Evolutionary conservation across 2,888 invertebrate genomes (phyloP), one percentile per base, ranked within the genome.

Genomic region (Dynastes maya): DNA sequence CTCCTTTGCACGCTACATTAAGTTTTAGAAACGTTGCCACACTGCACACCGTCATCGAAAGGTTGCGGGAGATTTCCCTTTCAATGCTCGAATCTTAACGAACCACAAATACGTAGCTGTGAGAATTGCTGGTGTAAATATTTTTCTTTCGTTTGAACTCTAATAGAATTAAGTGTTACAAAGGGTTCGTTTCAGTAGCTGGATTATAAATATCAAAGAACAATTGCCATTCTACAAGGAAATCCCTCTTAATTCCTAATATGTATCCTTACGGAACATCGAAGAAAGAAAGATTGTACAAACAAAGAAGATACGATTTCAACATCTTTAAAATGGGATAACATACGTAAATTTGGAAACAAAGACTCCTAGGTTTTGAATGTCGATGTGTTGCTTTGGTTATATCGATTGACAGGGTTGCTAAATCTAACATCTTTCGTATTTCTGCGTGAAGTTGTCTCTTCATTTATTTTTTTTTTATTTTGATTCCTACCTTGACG

Each of bases 1-100:
- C 51, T 51, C 53, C 68, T 11, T 16, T 55, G 53, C 29, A 70
- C 72, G 72, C 72, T 58, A 58, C 72, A 58, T 72, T 72, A 27
- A 58, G 37, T 72, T 72, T 72, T 22, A 40, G 40, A 72, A 72
- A 72, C 58, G 22, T 58, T 72, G 55, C 72, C 55, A 51, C 55
- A 40, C 13, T 32, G 58, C 55, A 58, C 58, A 61, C 11, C 32
- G 40, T 27, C 40, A 72, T 40, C 58, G 72, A 58, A 72, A 72
- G 72, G 37, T 53, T 37, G 58, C n/a, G 58, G 16, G 58, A 72
- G 40, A 61, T 53, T 53, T 70, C 40, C 29, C 51, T 55, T 72
- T 40, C 40, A 37, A 6, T 29, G 5, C 13, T 53, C n/a, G 32
- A 58, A 72, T 72, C 37, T 27, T 37, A 40, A 58, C 58, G 45